A percentile compares a stretch with the other conserved stretches of the same genome.
These are phyloP conservation scores for Polyodon spathula DNA, from an alignment of 2,113 vertebrate species.

Conservation along the genomic window DNA sequence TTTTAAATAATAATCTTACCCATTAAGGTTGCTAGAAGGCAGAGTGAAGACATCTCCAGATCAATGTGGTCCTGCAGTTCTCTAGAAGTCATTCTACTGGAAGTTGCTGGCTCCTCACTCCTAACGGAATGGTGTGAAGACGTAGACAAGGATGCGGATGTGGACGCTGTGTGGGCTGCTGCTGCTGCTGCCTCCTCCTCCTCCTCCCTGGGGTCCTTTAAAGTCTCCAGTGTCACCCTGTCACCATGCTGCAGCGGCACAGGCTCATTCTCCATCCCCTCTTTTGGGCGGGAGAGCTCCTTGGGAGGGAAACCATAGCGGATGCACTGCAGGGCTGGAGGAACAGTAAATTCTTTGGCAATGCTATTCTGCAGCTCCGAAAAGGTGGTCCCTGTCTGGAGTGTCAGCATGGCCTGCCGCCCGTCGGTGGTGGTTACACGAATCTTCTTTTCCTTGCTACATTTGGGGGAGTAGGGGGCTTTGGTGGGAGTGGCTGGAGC, in stretches of 20 bases:
- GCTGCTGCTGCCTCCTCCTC: conserved; percentile 52
- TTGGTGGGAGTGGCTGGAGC: conserved; percentile 87
- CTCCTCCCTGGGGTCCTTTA: conserved; percentile 43
- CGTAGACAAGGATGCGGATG: conserved; percentile 32
- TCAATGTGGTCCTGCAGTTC: conserved; percentile 89
- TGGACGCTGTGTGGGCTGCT: conserved; percentile 38
- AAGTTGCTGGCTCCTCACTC: conserved; percentile 58
- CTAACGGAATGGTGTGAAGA: conserved; percentile 53
- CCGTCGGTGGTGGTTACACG: conserved; percentile 91
- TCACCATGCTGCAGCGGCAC: conserved; percentile 88
- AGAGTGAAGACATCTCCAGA: conserved; percentile 96
- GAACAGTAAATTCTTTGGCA: conserved; percentile 72
- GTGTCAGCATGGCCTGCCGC: conserved; percentile 85
- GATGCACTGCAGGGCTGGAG: conserved; percentile 77
- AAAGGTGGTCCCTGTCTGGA: conserved; percentile 80
- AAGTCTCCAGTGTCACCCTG: conserved; percentile 82
- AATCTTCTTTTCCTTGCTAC: conserved; percentile 87
- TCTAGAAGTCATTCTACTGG: conserved; percentile 60
- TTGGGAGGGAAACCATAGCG: conserved; percentile 89
- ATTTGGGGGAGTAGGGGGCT: conserved; percentile 62
- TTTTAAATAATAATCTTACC: conserved; percentile 58
- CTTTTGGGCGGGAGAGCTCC: conserved; percentile 75
- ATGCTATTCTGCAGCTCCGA: conserved; percentile 81
- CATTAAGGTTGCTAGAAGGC: conserved; percentile 93
- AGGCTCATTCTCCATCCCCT: conserved; percentile 79